Base-by-base conservation (phyloP, 2,113 vertebrate species). In the Spea multiplicata region DNA sequence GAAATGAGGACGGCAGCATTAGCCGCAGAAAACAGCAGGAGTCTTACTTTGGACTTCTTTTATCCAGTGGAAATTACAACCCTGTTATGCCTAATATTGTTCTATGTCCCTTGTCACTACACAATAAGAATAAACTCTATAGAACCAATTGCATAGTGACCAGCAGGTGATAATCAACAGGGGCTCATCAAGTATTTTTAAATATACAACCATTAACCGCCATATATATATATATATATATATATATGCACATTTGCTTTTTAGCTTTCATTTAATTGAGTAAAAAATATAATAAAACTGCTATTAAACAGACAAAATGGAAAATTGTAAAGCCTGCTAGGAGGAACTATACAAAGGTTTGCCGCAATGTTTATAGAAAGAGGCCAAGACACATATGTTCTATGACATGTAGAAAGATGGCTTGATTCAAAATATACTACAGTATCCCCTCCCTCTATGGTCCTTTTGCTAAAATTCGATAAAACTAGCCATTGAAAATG, bases 1-100 rank as follows among this genome's bases (percentile, higher is more conserved):
- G 71, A 61, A 80, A 80, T 68, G 52, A 73, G 71, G 77, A 80
- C 68, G 69, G 48, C 71, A 73, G 71, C 13, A 80, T 74, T 74
- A 80, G 49, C 71, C 61, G 71, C 5, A 14, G 69, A 67, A 61
- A 67, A 14, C 78, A 80, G 78, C 78, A 57, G 73, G 77, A 8
- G 52, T 53, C 45, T 80, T 66, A 59, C 78, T 68, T 30, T 61
- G 65, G 72, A 74, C 64, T 80, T 66, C 52, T 17, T 73, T 59
- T 80, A 68, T 61, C 53, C 71, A 80, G 68, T 74, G 78, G n/a
- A 74, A 80, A 74, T 80, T 57, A 65, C 70, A 44, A 47, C 16
- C 12, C 62, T 74, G 62, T 7, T 8, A 68, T 50, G 71, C 44
- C 53, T 65, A 3, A 66, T 45, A 80, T 80, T 80, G 71, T 80